phyloP scores from a whole-genome alignment of 1,140 invertebrate genomes.

The Lordiphosa mommai region DNA sequence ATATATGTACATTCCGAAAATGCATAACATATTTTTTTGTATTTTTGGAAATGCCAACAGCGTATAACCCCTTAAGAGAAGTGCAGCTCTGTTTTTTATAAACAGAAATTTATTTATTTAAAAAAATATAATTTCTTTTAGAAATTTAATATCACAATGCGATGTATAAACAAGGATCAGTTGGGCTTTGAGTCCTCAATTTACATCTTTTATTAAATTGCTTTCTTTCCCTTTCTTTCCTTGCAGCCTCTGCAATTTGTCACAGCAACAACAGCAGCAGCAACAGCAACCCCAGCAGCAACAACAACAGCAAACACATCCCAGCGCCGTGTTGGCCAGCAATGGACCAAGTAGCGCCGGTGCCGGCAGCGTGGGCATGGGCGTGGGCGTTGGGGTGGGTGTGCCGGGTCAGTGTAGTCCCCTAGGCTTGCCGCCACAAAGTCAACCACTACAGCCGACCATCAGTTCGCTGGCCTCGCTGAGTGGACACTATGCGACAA shows the following conservation, averaged over 20 bases:
- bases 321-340: slow-evolving; percentile 69
- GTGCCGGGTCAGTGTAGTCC: slow-evolving; percentile 64
- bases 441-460: slow-evolving; percentile 70
- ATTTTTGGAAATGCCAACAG: too few relatives aligned
- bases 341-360: slow-evolving; percentile 69
- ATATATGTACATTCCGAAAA: too few relatives aligned
- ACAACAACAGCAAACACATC: slow-evolving; percentile 49
- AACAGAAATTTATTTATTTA: too few relatives aligned
- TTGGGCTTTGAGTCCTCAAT: too few relatives aligned
- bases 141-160: too few relatives aligned
- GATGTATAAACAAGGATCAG: too few relatives aligned
- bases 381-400: slow-evolving; percentile 49
- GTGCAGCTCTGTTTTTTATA: too few relatives aligned
- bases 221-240: not conserved
- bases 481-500: slow-evolving; percentile 46
- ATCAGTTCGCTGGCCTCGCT: slow-evolving; percentile 60
- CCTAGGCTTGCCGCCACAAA: slow-evolving; percentile 63
- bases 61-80: too few relatives aligned
- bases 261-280: slow-evolving; percentile 44
- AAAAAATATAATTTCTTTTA: too few relatives aligned
- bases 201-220: not conserved
- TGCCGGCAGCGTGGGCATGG: slow-evolving; percentile 50
- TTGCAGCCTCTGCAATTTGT: slow-evolving; percentile 61
- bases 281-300: slow-evolving; percentile 37
- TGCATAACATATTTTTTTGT: too few relatives aligned